These are phyloP conservation scores for Pagetopsis macropterus DNA, from an alignment of 2,797 vertebrate genomes.

Conservation along the genomic window DNA sequence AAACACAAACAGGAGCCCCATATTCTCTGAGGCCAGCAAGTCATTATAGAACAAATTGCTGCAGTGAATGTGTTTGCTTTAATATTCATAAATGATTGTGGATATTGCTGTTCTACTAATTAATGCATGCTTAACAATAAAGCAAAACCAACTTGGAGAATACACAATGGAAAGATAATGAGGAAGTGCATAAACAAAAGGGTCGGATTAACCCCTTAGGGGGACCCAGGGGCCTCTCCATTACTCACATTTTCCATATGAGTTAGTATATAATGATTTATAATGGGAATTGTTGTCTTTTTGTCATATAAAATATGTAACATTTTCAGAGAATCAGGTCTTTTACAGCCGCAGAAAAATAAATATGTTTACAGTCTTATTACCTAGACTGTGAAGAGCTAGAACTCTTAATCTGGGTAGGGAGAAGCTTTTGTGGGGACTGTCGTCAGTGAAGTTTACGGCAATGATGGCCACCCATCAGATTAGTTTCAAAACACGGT, in stretches of 20 bases:
- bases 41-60: not conserved
- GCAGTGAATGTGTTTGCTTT: slow-evolving; percentile 6
- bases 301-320: too few species aligned
- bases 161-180: not conserved
- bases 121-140: not conserved
- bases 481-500: too few species aligned
- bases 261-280: not conserved
- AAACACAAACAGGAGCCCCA: not conserved
- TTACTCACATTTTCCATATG: not conserved
- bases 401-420: too few species aligned
- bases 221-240: not conserved
- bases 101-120: not conserved
- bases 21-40: not conserved
- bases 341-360: too few species aligned
- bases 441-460: too few species aligned
- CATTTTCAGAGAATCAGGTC: too few species aligned
- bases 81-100: not conserved
- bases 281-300: too few species aligned
- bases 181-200: not conserved
- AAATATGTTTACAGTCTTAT: too few species aligned
- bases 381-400: too few species aligned
- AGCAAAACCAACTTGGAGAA: not conserved
- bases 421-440: too few species aligned
- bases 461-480: too few species aligned
- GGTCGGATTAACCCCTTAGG: not conserved